These are phyloP conservation scores for Cygnus olor DNA, from an alignment of 2,797 vertebrate genomes.

Conservation along the genomic window DNA sequence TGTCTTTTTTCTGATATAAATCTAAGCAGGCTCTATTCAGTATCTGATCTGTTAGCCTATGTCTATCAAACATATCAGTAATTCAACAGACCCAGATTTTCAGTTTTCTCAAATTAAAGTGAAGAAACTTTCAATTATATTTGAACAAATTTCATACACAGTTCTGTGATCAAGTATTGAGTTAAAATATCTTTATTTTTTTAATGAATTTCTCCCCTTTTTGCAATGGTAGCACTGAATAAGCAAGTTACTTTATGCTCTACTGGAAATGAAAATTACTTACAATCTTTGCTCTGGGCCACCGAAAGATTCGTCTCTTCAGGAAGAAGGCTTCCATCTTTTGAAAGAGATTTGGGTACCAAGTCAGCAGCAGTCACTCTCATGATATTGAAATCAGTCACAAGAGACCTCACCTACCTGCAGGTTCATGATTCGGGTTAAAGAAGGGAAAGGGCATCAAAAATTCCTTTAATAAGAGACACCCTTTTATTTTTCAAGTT, in stretches of 20 bases:
- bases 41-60: not conserved
- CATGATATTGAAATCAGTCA: not conserved
- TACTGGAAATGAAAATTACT: not conserved
- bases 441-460: not conserved
- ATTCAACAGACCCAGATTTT: not conserved
- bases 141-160: not conserved
- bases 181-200: not conserved
- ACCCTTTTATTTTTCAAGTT: not conserved
- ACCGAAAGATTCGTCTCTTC: not conserved
- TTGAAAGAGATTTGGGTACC: not conserved
- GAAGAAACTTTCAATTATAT: not conserved
- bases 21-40: not conserved
- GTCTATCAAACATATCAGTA: not conserved
- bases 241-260: not conserved
- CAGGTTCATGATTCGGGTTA: not conserved
- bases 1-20: not conserved
- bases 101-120: not conserved
- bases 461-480: not conserved
- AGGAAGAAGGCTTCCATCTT: not conserved
- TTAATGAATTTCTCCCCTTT: not conserved
- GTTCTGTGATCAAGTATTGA: not conserved
- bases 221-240: not conserved
- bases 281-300: not conserved
- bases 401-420: not conserved
- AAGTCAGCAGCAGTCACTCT: not conserved